These are phyloP conservation scores for Dicaeum eximium DNA, from an alignment of 2,113 vertebrate genomes.

Conservation along the genomic window DNA sequence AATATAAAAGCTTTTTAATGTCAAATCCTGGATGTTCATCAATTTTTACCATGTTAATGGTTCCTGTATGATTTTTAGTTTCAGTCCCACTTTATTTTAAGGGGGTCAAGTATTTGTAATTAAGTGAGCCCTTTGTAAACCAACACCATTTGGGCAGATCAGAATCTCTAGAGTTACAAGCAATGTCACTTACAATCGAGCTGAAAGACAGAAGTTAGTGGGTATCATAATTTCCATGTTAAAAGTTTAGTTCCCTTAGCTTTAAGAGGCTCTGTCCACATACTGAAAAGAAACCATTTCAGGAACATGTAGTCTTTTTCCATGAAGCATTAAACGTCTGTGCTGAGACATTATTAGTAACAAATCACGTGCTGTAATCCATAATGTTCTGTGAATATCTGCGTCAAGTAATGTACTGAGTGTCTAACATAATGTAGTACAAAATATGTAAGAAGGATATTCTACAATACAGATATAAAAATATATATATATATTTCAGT, in stretches of 20 bases:
- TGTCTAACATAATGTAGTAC: slow-evolving; percentile 39
- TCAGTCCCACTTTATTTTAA: slow-evolving; percentile 52
- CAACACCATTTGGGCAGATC: slow-evolving; percentile 42
- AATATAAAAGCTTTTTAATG: slow-evolving; percentile 44
- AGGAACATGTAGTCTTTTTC: not conserved
- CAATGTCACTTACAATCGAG: slow-evolving; percentile 25
- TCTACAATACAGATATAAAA: not conserved
- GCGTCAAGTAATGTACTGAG: slow-evolving; percentile 3
- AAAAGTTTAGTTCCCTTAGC: not conserved
- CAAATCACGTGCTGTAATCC: slow-evolving; percentile 36
- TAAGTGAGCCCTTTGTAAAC: slow-evolving; percentile 48
- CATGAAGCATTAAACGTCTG: not conserved
- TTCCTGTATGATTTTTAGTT: slow-evolving; percentile 19
- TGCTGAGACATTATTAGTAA: not conserved
- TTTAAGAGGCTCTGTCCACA: not conserved
- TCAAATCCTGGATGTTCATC: slow-evolving; percentile 31
- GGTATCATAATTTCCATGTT: not conserved
- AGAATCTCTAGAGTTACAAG: slow-evolving; percentile 49
- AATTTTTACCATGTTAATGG: slow-evolving; percentile 28
- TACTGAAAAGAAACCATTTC: not conserved
- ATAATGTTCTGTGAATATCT: slow-evolving; percentile 23
- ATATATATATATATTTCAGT: slow-evolving; percentile 35
- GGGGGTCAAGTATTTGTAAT: slow-evolving; percentile 51
- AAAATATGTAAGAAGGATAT: slow-evolving; percentile 49
- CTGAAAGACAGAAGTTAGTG: slow-evolving; percentile 23